Conservation (phyloP, 2,113 vertebrate genomes). For the Nycticorax nycticorax region DNA sequence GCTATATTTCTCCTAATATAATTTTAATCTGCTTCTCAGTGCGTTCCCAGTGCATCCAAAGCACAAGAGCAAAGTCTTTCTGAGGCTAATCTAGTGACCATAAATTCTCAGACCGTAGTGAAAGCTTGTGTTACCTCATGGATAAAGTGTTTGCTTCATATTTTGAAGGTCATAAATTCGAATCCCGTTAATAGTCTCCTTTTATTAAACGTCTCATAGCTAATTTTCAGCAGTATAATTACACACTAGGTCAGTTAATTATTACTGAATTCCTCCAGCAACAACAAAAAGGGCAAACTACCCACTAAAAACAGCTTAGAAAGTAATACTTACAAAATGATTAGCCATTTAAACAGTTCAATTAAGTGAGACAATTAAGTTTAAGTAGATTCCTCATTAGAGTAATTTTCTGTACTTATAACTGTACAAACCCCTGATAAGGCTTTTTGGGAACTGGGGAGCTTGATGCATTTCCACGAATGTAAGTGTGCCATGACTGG, state of each 20-base stretch:
- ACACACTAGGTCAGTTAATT: conserved; percentile 48
- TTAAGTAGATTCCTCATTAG: conserved; percentile 46
- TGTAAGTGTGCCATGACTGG: neutral
- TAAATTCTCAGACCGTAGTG: conserved; percentile 12
- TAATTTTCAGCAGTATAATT: conserved; percentile 51
- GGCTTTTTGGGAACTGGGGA: neutral
- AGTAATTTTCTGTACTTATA: conserved; percentile 18
- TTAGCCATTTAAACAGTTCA: conserved; percentile 47
- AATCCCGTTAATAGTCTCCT: conserved; percentile 39
- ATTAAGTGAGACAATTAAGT: conserved; percentile 52
- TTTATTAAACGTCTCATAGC: conserved; percentile 48
- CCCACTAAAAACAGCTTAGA: conserved; percentile 16
- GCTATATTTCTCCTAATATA: neutral
- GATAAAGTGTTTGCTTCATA: conserved; percentile 26
- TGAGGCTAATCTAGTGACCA: neutral
- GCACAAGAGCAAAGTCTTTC: neutral
- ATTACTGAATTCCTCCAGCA: conserved; percentile 45
- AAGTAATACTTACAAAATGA: conserved; percentile 32
- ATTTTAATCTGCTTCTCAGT: neutral
- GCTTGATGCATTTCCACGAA: neutral
- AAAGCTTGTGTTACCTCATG: conserved; percentile 34
- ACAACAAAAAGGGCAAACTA: conserved; percentile 40
- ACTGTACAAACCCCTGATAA: neutral
- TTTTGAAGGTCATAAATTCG: conserved; percentile 53
- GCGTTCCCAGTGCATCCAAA: neutral